Base-by-base conservation (phyloP, 2,797 vertebrate species). In the Pseudochromis fuscus region DNA sequence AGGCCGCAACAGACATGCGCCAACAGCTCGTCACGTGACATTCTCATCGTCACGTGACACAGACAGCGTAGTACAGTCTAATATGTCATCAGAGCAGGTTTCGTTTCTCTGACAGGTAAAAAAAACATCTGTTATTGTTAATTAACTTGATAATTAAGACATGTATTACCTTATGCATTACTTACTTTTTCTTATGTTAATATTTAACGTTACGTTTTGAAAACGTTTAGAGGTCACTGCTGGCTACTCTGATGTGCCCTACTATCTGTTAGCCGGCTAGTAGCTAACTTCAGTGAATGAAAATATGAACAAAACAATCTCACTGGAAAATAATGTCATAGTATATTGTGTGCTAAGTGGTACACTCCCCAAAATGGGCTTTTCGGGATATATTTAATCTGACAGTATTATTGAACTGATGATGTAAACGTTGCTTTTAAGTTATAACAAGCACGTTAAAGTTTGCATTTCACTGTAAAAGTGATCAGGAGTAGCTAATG, bases 81-180 rank as follows among this genome's bases (percentile, higher is more conserved):
- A 11, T 2, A 65, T 69, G 77, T 58, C 25, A 60, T 72, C 11
- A 68, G 42, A 45, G 35, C 7, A 19, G 19, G 16, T 46, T 52
- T 67, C 1, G 42, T 40, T 44, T 46, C 38, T 55, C 15, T 51
- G 31, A 35, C 81, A 85, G 88, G 91, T 91, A 84, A 79, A 72
- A 38, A 27, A 55, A 33, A 1, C 7, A 0, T 24, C 8, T n/a
- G n/a, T 0, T 19, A 0, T 3, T 4, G 11, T 15, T 31, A 2
- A 2, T n/a, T 0, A 0, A 1, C 19, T 18, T 23, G 0, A 18
- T 4, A 4, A 1, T 50, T 8, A 7, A 40, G 7, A 50, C 0
- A 6, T 2, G 1, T 1, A 2, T 21, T 18, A 7, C 2, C 13
- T 5, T 25, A n/a, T 5, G 3, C n/a, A 31, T n/a, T 0, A 5